Conservation (phyloP, 2,113 vertebrate genomes). For the Cololabis saira region DNA sequence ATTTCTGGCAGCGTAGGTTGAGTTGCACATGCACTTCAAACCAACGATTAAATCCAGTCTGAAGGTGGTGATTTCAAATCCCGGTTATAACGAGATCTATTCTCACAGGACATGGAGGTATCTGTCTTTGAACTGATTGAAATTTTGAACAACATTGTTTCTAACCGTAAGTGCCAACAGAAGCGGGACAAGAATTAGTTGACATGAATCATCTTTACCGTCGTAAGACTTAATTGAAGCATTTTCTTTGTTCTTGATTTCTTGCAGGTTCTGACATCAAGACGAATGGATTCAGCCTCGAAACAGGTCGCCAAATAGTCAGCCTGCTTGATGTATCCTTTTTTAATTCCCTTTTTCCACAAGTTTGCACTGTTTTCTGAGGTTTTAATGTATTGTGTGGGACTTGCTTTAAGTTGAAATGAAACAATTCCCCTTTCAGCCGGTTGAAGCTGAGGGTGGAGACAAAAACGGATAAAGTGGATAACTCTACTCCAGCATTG, state of each 20-base stretch:
- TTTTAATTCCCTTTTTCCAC: not conserved
- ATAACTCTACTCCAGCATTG: too few relatives aligned
- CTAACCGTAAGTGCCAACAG: conserved; percentile 76
- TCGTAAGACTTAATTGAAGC: not conserved
- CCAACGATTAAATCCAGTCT: not conserved
- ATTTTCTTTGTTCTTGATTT: conserved; percentile 12
- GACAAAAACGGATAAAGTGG: too few relatives aligned
- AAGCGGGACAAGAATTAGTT: not conserved
- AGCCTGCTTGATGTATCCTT: conserved; percentile 95
- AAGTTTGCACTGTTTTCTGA: too few relatives aligned
- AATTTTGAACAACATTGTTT: conserved; percentile 82
- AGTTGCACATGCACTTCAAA: not conserved
- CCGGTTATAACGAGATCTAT: not conserved
- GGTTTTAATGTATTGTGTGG: too few relatives aligned
- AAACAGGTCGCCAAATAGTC: conserved; percentile 90
- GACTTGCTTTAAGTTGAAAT: too few relatives aligned
- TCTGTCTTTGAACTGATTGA: conserved; percentile 78
- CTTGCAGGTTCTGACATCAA: conserved; percentile 88
- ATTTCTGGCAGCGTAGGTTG: conserved; percentile 59
- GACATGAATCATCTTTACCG: not conserved
- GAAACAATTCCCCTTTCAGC: too few relatives aligned
- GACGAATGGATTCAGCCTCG: conserved; percentile 90
- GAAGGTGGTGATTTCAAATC: not conserved
- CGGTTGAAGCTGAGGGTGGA: too few relatives aligned
- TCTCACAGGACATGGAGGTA: conserved; percentile 84